These are phyloP conservation scores for Malacoraja senta DNA, from an alignment of 2,797 vertebrate genomes.

Conservation along the genomic window DNA sequence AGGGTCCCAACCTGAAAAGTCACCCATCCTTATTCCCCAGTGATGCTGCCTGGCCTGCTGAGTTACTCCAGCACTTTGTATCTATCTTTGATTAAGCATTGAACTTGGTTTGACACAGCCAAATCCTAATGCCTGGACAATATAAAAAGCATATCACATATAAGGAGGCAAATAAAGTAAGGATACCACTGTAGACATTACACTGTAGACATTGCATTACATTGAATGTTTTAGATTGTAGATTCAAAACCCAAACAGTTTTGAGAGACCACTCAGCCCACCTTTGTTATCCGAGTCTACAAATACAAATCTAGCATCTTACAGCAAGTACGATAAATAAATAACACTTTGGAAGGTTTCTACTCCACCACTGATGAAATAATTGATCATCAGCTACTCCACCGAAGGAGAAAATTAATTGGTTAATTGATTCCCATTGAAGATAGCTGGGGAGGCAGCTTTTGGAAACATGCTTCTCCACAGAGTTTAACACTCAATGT, in stretches of 20 bases:
- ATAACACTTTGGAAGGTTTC: not conserved
- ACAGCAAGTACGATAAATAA: not conserved
- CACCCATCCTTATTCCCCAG: no score
- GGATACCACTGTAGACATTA: constrained; percentile 47
- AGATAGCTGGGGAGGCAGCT: not conserved
- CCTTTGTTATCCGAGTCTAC: no score
- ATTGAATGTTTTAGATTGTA: not conserved
- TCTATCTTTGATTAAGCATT: not conserved
- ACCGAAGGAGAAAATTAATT: not conserved
- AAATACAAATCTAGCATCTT: not conserved
- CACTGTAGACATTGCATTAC: constrained; percentile 48
- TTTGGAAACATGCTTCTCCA: not conserved
- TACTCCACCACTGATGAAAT: no score
- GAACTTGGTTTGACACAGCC: not conserved
- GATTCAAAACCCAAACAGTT: not conserved
- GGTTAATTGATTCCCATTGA: constrained; percentile 10
- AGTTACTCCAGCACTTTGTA: no score
- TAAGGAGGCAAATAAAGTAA: constrained; percentile 58
- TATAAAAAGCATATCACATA: constrained; percentile 45
- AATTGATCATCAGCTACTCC: not conserved
- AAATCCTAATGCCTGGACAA: constrained; percentile 43
- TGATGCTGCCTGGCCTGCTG: no score
- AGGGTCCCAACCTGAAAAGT: no score
- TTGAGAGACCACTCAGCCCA: no score
- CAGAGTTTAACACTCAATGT: not conserved